Evolutionary conservation across 2,113 vertebrate genomes (phyloP), one percentile per base, ranked within the genome.

Genomic region (Sporophila hypoxantha): DNA sequence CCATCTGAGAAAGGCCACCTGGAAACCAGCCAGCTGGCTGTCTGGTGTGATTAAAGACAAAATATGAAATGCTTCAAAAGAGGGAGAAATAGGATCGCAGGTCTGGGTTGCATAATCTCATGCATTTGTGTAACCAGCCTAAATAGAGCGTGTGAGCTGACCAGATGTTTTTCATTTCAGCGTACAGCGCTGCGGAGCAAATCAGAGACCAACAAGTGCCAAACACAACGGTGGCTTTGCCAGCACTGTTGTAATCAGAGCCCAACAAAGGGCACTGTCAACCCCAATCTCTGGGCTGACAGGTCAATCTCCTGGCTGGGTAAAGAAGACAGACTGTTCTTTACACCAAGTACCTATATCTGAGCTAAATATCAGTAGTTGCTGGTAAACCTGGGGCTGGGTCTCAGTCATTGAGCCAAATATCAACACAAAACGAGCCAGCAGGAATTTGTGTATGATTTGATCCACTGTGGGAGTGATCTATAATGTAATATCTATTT

Each of bases 101-200:
- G 65, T 69, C 87, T 76, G 87, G 86, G 87, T 95, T 96, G 68
- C 88, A 87, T 92, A 97, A 95, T 76, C 90, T 80, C 64, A 37
- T 82, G 78, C 69, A 83, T 97, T 94, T 96, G 87, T 96, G 83
- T 90, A 95, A 94, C 86, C 62, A 85, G 88, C 53, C 92, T 95
- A 93, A 95, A 95, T 79, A 92, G 88, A 92, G 55, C 5, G 12
- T 87, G 85, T 83, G 80, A 90, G 82, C 62, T 8, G 27, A 74
- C 81, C 96, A 97, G 96, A 96, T 96, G 96, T 96, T 97, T 96
- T 91, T 90, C 75, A 96, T 96, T 96, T 96, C 68, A 61, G 62
- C 26, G 65, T 37, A 69, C 83, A 80, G 92, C 27, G 5, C 82
- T 74, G 75, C 7, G 5, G 70, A 91, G 86, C 70, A 94, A 93